Percentiles rank a stretch among this genome's conserved stretches.
Conservation (phyloP, 2,797 vertebrate genomes). For the Tapera naevia region DNA sequence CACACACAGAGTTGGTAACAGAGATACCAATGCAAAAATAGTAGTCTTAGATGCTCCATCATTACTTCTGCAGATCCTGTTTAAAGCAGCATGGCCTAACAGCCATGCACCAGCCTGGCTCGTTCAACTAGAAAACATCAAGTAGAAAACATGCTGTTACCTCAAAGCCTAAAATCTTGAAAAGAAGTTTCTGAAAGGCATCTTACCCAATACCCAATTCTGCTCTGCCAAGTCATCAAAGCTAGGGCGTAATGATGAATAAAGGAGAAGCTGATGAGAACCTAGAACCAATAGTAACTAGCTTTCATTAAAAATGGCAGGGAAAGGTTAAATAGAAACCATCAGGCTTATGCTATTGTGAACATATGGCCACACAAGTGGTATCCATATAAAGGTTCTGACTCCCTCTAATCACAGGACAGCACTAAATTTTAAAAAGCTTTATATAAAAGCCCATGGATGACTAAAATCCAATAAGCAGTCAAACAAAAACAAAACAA, state of each 20-base stretch:
- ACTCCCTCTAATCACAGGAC: neutral
- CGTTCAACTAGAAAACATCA: neutral
- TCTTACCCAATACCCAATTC: neutral
- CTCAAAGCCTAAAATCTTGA: neutral
- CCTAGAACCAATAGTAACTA: neutral
- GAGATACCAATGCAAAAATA: neutral
- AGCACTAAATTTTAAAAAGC: neutral
- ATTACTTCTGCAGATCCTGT: neutral
- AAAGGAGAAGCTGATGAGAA: neutral
- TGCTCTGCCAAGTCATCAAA: neutral
- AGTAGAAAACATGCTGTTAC: neutral
- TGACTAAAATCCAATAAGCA: neutral
- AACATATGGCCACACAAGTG: neutral
- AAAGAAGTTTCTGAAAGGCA: neutral
- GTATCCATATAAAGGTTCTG: neutral
- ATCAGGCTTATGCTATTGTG: neutral
- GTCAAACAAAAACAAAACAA: neutral
- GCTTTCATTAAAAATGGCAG: neutral
- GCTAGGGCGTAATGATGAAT: neutral
- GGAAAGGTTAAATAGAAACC: neutral
- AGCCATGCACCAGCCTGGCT: neutral
- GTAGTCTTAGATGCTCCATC: neutral
- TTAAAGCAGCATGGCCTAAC: neutral
- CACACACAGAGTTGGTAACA: neutral
- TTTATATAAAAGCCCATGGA: neutral